Evolutionary conservation across 2,797 vertebrate genomes (phyloP).

Genomic region (Helarctos malayanus): DNA sequence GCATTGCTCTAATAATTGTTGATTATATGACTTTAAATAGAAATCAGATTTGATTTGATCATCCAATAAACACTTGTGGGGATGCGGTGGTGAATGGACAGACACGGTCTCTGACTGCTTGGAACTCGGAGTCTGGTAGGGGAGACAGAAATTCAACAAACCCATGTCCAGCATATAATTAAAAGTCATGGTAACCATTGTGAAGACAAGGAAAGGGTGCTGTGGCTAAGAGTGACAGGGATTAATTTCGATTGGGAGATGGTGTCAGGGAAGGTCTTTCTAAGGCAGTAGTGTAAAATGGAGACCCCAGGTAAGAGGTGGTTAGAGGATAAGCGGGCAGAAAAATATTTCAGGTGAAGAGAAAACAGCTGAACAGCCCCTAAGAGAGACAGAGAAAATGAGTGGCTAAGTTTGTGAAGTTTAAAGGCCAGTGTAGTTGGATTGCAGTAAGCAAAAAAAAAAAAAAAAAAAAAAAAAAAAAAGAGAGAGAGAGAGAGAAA

Average conservation of each 20-base stretch:
- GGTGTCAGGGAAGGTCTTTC: not conserved
- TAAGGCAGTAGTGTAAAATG: not conserved
- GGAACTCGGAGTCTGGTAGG: conserved; percentile 3
- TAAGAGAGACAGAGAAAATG: not conserved
- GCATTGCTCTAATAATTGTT: conserved; percentile 1
- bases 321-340: not conserved
- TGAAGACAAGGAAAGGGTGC: not conserved
- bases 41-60: conserved; percentile 26
- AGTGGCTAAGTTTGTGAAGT: not conserved
- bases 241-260: not conserved
- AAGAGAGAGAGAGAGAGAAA: too few relatives aligned
- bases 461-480: too few relatives aligned
- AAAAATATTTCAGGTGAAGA: conserved; percentile 23
- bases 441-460: not conserved
- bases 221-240: not conserved
- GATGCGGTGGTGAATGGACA: not conserved
- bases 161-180: not conserved
- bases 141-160: not conserved
- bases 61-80: not conserved
- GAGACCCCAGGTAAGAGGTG: not conserved
- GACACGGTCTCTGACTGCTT: not conserved
- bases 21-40: not conserved
- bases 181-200: not conserved
- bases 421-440: not conserved
- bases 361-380: not conserved